Evolutionary conservation across 2,113 vertebrate species (phyloP).

Genomic region (Cyanoderma ruficeps): DNA sequence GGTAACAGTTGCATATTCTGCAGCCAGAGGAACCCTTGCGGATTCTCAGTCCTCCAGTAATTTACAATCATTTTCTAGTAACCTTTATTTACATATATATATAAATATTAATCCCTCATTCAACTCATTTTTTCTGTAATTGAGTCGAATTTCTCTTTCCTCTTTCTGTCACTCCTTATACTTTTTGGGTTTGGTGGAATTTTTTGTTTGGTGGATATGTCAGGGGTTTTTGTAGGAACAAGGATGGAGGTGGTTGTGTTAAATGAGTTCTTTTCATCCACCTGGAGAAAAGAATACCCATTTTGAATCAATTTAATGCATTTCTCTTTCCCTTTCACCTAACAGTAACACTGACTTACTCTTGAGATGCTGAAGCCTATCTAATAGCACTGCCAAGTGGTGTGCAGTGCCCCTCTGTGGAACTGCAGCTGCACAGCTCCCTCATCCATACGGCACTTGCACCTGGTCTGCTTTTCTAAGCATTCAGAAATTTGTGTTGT

Average conservation of each 20-base stretch:
- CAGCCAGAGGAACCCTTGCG: not conserved
- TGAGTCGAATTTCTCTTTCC: not conserved
- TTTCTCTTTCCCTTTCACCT: not conserved
- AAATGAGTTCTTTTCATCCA: not conserved
- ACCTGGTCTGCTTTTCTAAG: not conserved
- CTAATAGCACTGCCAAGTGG: not conserved
- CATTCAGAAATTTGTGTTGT: not conserved
- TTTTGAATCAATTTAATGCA: not conserved
- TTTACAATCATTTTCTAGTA: not conserved
- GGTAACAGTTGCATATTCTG: not conserved
- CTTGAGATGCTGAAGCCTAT: not conserved
- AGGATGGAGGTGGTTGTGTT: not conserved
- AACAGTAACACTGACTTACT: not conserved
- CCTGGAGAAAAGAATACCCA: not conserved
- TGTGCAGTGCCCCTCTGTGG: not conserved
- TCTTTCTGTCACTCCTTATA: not conserved
- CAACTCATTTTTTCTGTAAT: not conserved
- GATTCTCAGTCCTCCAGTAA: not conserved
- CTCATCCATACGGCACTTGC: not conserved
- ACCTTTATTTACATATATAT: not conserved
- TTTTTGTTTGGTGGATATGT: not conserved
- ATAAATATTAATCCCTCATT: not conserved
- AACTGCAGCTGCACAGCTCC: not conserved
- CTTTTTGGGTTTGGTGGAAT: not conserved
- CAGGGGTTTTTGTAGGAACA: rapidly evolving